A percentile compares a stretch with the other conserved stretches of the same genome.
These are phyloP conservation scores for Drosophila teissieri DNA, from an alignment of 1,140 invertebrate species.

Conservation along the genomic window DNA sequence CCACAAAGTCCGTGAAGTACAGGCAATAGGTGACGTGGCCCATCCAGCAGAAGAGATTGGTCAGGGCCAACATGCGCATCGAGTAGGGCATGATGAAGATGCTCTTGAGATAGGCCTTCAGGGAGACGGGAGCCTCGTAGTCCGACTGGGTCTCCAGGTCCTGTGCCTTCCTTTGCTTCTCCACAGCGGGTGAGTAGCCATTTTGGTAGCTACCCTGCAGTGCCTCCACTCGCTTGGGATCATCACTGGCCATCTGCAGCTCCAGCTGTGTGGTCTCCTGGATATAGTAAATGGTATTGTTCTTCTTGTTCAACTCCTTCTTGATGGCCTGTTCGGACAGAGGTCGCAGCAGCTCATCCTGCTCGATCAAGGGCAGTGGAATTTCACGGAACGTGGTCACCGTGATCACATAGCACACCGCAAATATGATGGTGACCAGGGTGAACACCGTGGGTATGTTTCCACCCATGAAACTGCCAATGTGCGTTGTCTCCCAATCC, in stretches of 20 bases:
- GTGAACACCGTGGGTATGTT: slow-evolving; percentile 92
- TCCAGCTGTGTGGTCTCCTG: slow-evolving; percentile 68
- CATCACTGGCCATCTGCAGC: slow-evolving; percentile 43
- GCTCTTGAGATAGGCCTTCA: slow-evolving; percentile 89
- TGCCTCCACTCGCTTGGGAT: slow-evolving; percentile 37
- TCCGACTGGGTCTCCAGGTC: slow-evolving; percentile 44
- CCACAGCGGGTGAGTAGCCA: slow-evolving; percentile 31
- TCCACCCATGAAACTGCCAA: slow-evolving; percentile 89
- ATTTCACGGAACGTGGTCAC: slow-evolving; percentile 91
- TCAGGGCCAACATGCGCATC: slow-evolving; percentile 90
- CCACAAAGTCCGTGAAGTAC: slow-evolving; percentile 95
- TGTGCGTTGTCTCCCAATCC: slow-evolving; percentile 90
- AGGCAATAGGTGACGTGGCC: slow-evolving; percentile 93
- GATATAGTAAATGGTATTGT: slow-evolving; percentile 75
- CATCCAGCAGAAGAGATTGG: slow-evolving; percentile 95
- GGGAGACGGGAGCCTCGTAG: slow-evolving; percentile 77
- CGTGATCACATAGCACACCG: slow-evolving; percentile 88
- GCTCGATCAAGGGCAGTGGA: slow-evolving; percentile 86
- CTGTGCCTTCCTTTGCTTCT: slow-evolving; percentile 12
- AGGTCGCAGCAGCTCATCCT: slow-evolving; percentile 74
- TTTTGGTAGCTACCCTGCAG: slow-evolving; percentile 70
- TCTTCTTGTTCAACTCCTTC: slow-evolving; percentile 83
- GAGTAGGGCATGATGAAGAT: slow-evolving; percentile 92
- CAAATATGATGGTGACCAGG: slow-evolving; percentile 89
- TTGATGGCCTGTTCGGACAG: slow-evolving; percentile 80